Percentiles rank a stretch among this genome's conserved stretches.
These are phyloP conservation scores for Heliconius hortense DNA, from an alignment of 2,888 invertebrate species.

Conservation along the genomic window DNA sequence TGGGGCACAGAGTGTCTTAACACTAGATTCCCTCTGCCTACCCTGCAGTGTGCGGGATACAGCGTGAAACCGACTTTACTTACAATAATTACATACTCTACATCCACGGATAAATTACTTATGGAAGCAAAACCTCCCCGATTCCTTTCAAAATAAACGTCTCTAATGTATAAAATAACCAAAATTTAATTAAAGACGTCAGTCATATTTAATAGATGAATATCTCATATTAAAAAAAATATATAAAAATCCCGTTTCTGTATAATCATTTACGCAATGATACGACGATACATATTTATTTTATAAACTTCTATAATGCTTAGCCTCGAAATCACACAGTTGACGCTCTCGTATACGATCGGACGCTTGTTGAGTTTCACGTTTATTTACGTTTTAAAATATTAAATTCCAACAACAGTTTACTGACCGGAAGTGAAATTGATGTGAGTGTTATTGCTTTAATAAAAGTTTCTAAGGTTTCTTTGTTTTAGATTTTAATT, in stretches of 20 bases:
- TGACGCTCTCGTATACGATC: constrained; percentile 15
- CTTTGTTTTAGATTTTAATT: not conserved
- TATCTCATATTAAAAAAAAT: not conserved
- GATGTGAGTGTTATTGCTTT: constrained; percentile 4
- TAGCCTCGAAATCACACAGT: constrained; percentile 16
- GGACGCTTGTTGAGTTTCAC: constrained; percentile 8
- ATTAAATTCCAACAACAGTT: not conserved
- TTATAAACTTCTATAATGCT: not conserved
- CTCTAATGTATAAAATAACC: not conserved
- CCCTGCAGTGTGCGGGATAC: too few relatives aligned
- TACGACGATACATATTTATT: not conserved
- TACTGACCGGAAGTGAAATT: not conserved
- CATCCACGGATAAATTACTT: not conserved
- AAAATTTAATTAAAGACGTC: constrained; percentile 2
- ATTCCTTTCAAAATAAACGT: not conserved
- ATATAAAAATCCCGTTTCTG: constrained; percentile 11
- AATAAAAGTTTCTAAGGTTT: not conserved
- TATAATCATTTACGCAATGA: not conserved
- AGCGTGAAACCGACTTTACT: too few relatives aligned
- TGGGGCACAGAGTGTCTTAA: too few relatives aligned
- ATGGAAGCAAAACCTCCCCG: not conserved
- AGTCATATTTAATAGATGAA: not conserved
- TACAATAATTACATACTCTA: not conserved
- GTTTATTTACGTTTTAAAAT: not conserved
- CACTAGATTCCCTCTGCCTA: too few relatives aligned